phyloP scores from a whole-genome alignment of 2,888 invertebrate genomes.

The Ctenicera cuprea region DNA sequence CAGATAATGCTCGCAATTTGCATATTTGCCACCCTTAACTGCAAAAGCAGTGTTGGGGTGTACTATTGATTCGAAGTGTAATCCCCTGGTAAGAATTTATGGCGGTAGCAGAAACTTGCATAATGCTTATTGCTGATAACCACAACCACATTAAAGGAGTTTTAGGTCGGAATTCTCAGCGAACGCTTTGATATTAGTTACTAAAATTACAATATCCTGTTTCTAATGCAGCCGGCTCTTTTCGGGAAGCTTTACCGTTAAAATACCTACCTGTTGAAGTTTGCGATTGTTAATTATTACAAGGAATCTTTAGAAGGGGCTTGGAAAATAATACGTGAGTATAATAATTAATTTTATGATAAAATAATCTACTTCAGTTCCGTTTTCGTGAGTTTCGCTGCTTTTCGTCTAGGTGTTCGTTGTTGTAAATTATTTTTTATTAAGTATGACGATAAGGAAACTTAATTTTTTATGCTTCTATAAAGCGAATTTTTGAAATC shows the following conservation, averaged over 20 bases:
- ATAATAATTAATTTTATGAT: no score
- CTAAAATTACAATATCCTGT: neutral
- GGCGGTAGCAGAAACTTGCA: constrained; percentile 11
- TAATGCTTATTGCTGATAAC: constrained; percentile 26
- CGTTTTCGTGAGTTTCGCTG: no score
- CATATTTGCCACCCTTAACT: neutral
- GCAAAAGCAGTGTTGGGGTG: neutral
- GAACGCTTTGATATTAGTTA: constrained; percentile 3
- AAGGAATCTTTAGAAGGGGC: no score
- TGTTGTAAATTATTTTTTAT: no score
- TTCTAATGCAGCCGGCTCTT: constrained; percentile 1
- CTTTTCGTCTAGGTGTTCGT: no score
- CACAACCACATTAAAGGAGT: constrained; percentile 12
- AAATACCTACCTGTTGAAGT: neutral
- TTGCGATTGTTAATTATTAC: constrained; percentile 1
- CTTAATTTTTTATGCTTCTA: no score
- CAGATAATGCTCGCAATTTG: neutral
- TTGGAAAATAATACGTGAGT: no score
- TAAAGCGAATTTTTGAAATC: no score
- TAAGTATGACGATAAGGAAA: no score
- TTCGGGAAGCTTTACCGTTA: neutral
- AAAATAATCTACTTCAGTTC: no score
- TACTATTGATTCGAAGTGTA: neutral
- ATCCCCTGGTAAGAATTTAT: constrained; percentile 15
- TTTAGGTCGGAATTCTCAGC: neutral